phyloP scores from a whole-genome alignment of 2,888 invertebrate species.

The Catocala nupta region DNA sequence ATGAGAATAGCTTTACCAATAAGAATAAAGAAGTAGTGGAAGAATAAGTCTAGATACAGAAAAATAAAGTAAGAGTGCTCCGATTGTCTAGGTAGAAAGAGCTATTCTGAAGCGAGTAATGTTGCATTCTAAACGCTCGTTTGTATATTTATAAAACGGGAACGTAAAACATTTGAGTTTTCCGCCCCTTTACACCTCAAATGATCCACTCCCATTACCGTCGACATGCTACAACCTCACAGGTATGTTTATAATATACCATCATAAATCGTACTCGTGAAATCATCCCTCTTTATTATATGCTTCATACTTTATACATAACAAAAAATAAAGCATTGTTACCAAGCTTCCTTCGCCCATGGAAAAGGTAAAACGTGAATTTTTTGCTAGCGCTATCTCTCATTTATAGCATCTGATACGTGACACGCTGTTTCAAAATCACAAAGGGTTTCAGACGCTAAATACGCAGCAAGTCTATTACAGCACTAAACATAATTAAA shows the following conservation, averaged over 20 bases:
- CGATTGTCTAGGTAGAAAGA: conserved; percentile 1
- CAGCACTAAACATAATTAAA: conserved; percentile 47
- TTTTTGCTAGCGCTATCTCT: conserved; percentile 19
- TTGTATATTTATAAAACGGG: conserved; percentile 54
- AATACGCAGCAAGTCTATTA: conserved; percentile 29
- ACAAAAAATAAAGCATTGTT: conserved; percentile 33
- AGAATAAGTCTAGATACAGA: no score
- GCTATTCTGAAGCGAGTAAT: neutral
- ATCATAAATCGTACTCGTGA: conserved; percentile 37
- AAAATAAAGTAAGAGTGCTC: no score
- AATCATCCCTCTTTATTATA: conserved; percentile 35
- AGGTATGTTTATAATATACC: conserved; percentile 53
- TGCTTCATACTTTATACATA: conserved; percentile 24
- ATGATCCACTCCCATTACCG: conserved; percentile 69
- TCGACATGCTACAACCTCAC: conserved; percentile 50
- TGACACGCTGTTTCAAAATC: conserved; percentile 17
- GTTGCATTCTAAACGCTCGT: conserved; percentile 42
- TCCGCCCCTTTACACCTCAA: conserved; percentile 62
- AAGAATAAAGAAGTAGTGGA: no score
- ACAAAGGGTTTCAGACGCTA: conserved; percentile 37
- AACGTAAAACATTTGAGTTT: conserved; percentile 66
- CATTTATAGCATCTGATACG: conserved; percentile 15
- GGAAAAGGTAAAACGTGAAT: conserved; percentile 7
- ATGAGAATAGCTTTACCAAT: no score
- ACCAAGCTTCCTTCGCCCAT: conserved; percentile 9